These are phyloP conservation scores for Ceratosolen fusciceps DNA, from an alignment of 1,140 invertebrate species.

Conservation along the genomic window DNA sequence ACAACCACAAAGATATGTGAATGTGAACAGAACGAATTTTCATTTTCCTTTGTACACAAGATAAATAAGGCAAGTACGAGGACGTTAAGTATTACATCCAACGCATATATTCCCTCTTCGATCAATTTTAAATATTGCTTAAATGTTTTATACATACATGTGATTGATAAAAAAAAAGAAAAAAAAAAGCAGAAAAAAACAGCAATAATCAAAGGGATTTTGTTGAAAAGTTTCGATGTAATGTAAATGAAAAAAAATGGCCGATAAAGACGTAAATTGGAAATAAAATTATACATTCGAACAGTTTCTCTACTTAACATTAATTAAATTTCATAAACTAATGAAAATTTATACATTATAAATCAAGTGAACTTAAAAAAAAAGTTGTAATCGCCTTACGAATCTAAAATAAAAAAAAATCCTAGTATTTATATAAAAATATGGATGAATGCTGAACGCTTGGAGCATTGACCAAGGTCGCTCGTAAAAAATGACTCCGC, in stretches of 20 bases:
- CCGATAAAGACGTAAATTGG: neutral
- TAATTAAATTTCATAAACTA: constrained; percentile 1
- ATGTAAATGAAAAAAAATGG: neutral
- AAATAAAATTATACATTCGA: constrained; percentile 13
- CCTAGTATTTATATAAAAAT: constrained; percentile 16
- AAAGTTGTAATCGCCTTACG: neutral
- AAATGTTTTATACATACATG: constrained; percentile 17
- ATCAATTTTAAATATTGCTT: constrained; percentile 24
- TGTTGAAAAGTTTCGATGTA: constrained; percentile 5
- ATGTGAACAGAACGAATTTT: constrained; percentile 29
- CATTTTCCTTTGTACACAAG: constrained; percentile 33
- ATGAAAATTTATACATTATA: constrained; percentile 13
- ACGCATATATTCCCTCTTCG: neutral
- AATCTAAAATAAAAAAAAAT: neutral
- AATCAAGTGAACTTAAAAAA: constrained; percentile 5
- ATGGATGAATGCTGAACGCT: constrained; percentile 12
- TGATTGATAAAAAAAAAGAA: constrained; percentile 10
- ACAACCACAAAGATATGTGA: constrained; percentile 40
- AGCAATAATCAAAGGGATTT: constrained; percentile 15
- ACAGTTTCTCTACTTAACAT: neutral
- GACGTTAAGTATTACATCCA: constrained; percentile 17
- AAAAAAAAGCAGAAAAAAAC: neutral
- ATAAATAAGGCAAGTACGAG: constrained; percentile 32
- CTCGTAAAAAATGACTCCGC: neutral
- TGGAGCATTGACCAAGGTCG: neutral